Conservation (phyloP, 2,888 invertebrate genomes). For the Leucoptera coffeella region DNA sequence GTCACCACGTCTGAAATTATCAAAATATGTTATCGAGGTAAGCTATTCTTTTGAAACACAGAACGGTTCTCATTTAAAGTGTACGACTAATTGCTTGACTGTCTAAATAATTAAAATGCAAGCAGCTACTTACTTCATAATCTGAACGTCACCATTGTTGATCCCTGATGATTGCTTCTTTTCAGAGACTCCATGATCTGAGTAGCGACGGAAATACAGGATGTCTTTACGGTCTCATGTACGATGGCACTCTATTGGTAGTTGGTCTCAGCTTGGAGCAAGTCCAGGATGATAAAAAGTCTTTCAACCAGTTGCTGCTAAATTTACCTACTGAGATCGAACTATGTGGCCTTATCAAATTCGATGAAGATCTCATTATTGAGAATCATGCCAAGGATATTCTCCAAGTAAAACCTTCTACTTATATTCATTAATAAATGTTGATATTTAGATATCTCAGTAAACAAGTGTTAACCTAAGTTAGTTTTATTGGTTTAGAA, state of each 20-base stretch:
- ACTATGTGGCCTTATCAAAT: constrained; percentile 67
- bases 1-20: constrained; percentile 70
- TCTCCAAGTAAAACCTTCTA: constrained; percentile 50
- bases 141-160: no score
- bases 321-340: constrained; percentile 73
- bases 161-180: constrained; percentile 2
- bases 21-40: constrained; percentile 65
- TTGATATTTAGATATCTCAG: no score
- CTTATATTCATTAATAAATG: no score
- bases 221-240: constrained; percentile 69
- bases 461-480: no score
- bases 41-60: no score
- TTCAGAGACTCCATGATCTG: constrained; percentile 60
- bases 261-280: constrained; percentile 63
- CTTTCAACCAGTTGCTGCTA: constrained; percentile 48
- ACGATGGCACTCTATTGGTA: constrained; percentile 63
- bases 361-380: constrained; percentile 54
- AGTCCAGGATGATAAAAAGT: constrained; percentile 47
- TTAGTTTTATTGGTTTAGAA: no score
- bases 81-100: no score
- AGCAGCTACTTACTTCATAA: no score
- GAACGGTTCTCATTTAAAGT: no score
- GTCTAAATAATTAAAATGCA: no score
- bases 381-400: constrained; percentile 59
- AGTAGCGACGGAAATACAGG: constrained; percentile 58